Percentiles rank a stretch among this genome's conserved stretches.
phyloP scores from a whole-genome alignment of 37 sponge, comb jelly and placozoan genomes.

The Dysidea cf. avara region DNA sequence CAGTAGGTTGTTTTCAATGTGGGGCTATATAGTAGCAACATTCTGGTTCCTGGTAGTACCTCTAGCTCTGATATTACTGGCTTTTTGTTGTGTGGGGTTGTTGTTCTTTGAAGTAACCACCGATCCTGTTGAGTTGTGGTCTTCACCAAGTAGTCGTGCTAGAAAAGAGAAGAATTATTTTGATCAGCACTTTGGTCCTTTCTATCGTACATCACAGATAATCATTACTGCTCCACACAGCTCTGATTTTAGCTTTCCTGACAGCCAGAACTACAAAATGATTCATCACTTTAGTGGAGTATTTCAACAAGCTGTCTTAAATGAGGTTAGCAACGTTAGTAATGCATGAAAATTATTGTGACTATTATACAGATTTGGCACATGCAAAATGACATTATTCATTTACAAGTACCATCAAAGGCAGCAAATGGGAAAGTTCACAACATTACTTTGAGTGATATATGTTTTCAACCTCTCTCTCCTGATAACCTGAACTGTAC shows the following conservation, averaged over 20 bases:
- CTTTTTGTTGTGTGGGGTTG: conserved; percentile 47
- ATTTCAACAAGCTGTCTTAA: conserved; percentile 49
- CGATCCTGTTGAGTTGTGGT: conserved; percentile 96
- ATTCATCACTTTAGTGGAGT: conserved; percentile 55
- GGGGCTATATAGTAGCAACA: conserved; percentile 74
- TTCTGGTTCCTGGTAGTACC: conserved; percentile 73
- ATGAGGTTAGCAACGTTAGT: conserved; percentile 80
- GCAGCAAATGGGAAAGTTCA: conserved; percentile 2
- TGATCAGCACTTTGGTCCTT: conserved; percentile 92
- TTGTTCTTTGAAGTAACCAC: conserved; percentile 75
- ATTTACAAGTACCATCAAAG: conserved; percentile 29
- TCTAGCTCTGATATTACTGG: conserved; percentile 36
- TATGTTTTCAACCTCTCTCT: conserved; percentile 88
- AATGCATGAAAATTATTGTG: conserved; percentile 1
- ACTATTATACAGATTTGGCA: conserved; percentile 37
- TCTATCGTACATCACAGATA: conserved; percentile 92
- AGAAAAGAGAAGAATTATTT: conserved; percentile 92
- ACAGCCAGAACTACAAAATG: no score
- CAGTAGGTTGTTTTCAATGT: conserved; percentile 46
- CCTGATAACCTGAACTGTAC: conserved; percentile 82
- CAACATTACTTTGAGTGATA: conserved; percentile 79
- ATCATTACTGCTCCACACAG: conserved; percentile 60
- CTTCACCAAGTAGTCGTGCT: conserved; percentile 76
- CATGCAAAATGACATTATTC: conserved; percentile 55
- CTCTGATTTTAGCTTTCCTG: no score